phyloP scores from a whole-genome alignment of 2,113 vertebrate species.

The Solea senegalensis region DNA sequence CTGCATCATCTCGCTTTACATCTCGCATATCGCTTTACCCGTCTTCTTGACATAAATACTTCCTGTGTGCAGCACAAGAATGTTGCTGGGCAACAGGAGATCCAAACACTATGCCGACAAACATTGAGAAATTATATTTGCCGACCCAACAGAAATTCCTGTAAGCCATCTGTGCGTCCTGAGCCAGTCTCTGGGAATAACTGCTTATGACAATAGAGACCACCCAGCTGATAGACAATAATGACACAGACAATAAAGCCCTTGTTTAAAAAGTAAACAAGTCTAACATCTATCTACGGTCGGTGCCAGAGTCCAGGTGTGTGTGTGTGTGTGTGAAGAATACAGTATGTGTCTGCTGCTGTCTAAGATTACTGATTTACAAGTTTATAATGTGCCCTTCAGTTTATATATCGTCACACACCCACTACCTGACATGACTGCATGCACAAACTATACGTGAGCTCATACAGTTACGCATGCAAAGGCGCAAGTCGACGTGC shows the following conservation, averaged over 20 bases:
- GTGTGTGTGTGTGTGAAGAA: not conserved
- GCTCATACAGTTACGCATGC: slow-evolving; percentile 9
- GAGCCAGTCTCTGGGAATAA: not conserved
- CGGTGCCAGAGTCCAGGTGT: slow-evolving; percentile 7
- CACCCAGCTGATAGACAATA: not conserved
- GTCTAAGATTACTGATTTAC: slow-evolving; percentile 43
- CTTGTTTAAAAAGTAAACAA: slow-evolving; percentile 8
- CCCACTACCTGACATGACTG: not conserved
- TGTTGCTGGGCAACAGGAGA: no score
- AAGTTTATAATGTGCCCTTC: slow-evolving; percentile 20
- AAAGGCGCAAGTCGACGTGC: slow-evolving; percentile 32
- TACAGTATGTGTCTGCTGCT: slow-evolving; percentile 6
- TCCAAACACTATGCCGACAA: no score
- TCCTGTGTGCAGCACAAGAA: no score
- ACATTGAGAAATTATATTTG: no score
- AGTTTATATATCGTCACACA: not conserved
- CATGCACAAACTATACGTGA: slow-evolving; percentile 3
- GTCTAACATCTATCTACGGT: not conserved
- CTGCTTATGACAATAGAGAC: not conserved
- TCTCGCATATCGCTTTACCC: no score
- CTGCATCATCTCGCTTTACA: no score
- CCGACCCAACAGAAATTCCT: no score
- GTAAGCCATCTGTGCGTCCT: no score
- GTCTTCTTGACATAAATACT: no score
- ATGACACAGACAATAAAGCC: slow-evolving; percentile 5